Evolutionary conservation across 2,888 invertebrate genomes (phyloP).

Genomic region (Tipula helvola): DNA sequence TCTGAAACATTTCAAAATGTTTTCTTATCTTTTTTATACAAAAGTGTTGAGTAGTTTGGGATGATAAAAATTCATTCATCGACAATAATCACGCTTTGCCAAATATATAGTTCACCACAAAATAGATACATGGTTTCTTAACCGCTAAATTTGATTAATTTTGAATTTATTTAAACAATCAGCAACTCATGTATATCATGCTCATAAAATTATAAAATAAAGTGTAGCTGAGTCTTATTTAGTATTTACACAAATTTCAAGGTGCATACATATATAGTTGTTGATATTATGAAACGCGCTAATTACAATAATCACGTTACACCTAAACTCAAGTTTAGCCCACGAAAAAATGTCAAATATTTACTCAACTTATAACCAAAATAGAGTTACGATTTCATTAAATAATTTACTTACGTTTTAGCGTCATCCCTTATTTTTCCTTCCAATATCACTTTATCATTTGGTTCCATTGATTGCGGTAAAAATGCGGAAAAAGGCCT

Average conservation of each 20-base stretch:
- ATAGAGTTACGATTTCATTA: not conserved
- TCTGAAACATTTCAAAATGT: no score
- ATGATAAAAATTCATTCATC: no score
- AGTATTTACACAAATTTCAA: not conserved
- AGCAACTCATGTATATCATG: not conserved
- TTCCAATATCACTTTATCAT: not conserved
- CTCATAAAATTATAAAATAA: not conserved
- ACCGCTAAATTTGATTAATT: not conserved
- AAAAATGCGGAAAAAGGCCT: not conserved
- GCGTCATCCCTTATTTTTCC: not conserved
- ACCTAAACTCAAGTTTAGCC: not conserved
- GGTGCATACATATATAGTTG: not conserved
- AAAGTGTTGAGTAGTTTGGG: no score
- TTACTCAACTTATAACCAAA: no score
- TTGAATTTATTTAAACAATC: no score
- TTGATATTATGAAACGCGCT: not conserved
- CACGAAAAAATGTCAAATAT: not conserved
- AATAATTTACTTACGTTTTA: not conserved
- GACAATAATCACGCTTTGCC: no score
- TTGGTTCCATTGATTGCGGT: not conserved
- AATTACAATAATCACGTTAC: not conserved
- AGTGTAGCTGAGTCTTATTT: not conserved
- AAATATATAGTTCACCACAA: no score
- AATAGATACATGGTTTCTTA: no score
- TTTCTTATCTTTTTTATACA: no score